Percentiles rank a stretch among this genome's conserved stretches.
phyloP scores from a whole-genome alignment of 1,140 invertebrate genomes.

The Drosophila tsacasi region DNA sequence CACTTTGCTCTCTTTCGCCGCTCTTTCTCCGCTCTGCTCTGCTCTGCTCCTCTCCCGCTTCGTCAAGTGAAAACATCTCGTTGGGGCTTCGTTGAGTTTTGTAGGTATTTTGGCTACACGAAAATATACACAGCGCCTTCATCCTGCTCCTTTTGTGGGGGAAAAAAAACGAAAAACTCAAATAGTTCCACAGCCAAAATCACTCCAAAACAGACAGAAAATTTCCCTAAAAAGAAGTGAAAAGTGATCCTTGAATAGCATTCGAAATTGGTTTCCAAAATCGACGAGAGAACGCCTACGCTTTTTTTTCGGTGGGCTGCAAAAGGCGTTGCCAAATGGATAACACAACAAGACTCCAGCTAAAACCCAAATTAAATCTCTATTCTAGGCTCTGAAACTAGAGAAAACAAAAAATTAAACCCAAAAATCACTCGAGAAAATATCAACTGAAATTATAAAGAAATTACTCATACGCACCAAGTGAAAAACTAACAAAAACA shows the following conservation, averaged over 20 bases:
- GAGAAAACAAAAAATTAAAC: conserved; percentile 24
- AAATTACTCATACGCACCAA: conserved; percentile 67
- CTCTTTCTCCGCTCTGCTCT: conserved; percentile 24
- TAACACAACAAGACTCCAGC: conserved; percentile 33
- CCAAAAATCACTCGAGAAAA: conserved; percentile 14
- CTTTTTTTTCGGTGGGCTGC: conserved; percentile 38
- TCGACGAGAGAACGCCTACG: conserved; percentile 15
- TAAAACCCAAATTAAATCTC: conserved; percentile 16
- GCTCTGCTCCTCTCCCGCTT: conserved; percentile 37
- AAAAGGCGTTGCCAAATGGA: conserved; percentile 71
- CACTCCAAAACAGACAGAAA: conserved; percentile 24
- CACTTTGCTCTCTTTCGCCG: conserved; percentile 46
- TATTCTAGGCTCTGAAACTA: conserved; percentile 15
- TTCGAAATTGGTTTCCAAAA: conserved; percentile 9
- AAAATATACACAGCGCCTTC: conserved; percentile 65
- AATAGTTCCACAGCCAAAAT: conserved; percentile 20
- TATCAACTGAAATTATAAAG: conserved; percentile 31
- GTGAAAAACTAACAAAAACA: conserved; percentile 13
- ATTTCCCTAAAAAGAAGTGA: conserved; percentile 12
- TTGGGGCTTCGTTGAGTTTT: conserved; percentile 75
- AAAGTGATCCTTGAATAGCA: conserved; percentile 30
- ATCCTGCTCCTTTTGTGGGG: conserved; percentile 57
- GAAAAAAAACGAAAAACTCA: conserved; percentile 38
- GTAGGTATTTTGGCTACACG: conserved; percentile 80
- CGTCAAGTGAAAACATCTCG: conserved; percentile 81